Conservation (phyloP, 2,113 vertebrate genomes). For the Sminthopsis crassicaudata region DNA sequence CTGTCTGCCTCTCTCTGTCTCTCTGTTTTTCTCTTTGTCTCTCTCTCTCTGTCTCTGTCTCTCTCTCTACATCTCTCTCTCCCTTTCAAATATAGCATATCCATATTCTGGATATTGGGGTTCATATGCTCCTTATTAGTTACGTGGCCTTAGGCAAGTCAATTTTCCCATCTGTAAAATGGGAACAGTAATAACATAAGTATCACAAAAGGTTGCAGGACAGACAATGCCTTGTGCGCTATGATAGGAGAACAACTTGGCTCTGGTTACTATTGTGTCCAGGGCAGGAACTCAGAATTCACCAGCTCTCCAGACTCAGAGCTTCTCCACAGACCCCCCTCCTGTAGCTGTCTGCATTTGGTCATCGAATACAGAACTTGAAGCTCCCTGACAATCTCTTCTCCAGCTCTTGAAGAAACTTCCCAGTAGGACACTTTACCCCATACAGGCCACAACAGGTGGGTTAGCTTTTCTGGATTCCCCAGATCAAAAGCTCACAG, state of each 20-base stretch:
- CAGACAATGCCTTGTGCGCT: not conserved
- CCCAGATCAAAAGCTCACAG: not conserved
- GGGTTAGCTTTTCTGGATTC: not conserved
- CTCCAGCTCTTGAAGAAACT: not conserved
- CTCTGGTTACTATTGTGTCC: too few relatives aligned
- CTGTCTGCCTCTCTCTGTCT: too few relatives aligned
- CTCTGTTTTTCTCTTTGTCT: too few relatives aligned
- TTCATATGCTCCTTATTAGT: not conserved
- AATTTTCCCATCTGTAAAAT: not conserved
- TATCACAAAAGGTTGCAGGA: not conserved
- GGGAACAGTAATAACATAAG: not conserved
- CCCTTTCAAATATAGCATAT: too few relatives aligned
- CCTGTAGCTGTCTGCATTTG: not conserved
- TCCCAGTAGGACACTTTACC: not conserved
- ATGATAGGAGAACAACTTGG: too few relatives aligned
- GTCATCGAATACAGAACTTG: not conserved
- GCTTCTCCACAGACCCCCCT: not conserved
- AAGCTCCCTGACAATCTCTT: not conserved
- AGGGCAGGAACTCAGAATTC: too few relatives aligned
- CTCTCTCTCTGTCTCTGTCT: too few relatives aligned
- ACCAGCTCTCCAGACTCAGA: not conserved
- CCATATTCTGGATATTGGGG: not conserved
- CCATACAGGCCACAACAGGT: not conserved
- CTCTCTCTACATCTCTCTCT: too few relatives aligned
- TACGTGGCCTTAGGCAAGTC: not conserved